These are phyloP conservation scores for Pygmarrhopalites habei DNA, from an alignment of 1,140 invertebrate species.

Conservation along the genomic window DNA sequence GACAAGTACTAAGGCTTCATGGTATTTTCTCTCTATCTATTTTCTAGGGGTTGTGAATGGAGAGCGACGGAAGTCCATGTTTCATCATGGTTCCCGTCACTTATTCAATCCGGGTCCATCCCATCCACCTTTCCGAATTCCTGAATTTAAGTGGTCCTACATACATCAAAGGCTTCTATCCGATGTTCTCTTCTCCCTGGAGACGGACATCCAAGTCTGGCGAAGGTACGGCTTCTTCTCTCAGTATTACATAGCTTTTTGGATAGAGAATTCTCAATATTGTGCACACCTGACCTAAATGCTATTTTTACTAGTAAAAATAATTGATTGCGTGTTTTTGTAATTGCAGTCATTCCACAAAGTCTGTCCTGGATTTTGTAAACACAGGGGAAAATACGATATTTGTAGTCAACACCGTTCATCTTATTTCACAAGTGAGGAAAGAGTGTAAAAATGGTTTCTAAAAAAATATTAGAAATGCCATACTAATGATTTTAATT, in stretches of 20 bases:
- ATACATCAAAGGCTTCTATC: constrained; percentile 94
- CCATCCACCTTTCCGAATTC: constrained; percentile 93
- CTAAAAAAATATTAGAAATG: too few species aligned
- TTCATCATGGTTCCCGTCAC: constrained; percentile 50
- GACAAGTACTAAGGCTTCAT: too few species aligned
- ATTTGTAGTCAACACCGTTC: constrained; percentile 98
- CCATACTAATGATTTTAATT: too few species aligned
- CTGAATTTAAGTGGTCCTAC: constrained; percentile 98
- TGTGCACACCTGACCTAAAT: too few species aligned
- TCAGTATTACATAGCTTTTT: not conserved
- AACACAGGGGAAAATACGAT: constrained; percentile 97
- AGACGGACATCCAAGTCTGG: constrained; percentile 95
- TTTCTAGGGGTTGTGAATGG: constrained; percentile 18
- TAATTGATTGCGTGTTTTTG: too few species aligned
- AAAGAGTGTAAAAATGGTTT: too few species aligned
- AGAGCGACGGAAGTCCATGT: constrained; percentile 34
- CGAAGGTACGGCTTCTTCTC: constrained; percentile 62
- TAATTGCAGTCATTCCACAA: constrained; percentile 76
- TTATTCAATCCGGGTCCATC: constrained; percentile 94
- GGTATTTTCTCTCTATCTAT: too few species aligned
- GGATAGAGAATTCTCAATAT: too few species aligned
- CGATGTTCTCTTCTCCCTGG: constrained; percentile 92
- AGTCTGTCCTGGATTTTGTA: constrained; percentile 95
- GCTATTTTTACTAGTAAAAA: too few species aligned
- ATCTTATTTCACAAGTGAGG: constrained; percentile 97